Base-by-base conservation (phyloP, 37 sponge, comb jelly and placozoan genomes). In the Beroe forskalii region DNA sequence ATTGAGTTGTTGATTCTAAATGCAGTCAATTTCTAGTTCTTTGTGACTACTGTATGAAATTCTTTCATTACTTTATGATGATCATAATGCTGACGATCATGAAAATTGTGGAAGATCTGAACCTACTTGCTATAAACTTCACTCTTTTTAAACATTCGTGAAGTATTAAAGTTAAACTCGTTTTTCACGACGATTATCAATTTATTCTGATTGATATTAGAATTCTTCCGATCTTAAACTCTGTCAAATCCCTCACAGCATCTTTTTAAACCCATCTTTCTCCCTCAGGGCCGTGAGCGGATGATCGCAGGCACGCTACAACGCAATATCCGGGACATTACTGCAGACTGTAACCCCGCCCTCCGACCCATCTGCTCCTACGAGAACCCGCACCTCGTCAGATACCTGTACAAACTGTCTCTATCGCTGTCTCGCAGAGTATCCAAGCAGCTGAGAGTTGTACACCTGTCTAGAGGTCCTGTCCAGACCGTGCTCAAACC, bases 311-410 rank as follows among this genome's bases (percentile, higher is more conserved):
- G 86, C 8, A 80, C 86, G 1, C 86, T 80, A 1, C 37, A 44
- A 43, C 86, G 44, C 8, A 48, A 80, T 25, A 4, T 44, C 40
- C 40, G 23, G 40, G 86, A 80, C 86, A 38, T 80, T 12, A 80
- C 86, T 1, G 55, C 86, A 0, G 86, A 80, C 8, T 80, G 86
- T 80, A 80, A 80, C 55, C 86, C 86, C 24, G 86, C 86, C 14
- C 86, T 80, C 0, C 86, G 86, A 42, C 86, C 86, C 55, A 80
- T 80, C 0, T 80, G 86, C 48, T 80, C 86, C 55, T 80, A 80
- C 86, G 86, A 80, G 86, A 80, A 80, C 86, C 86, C 86, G 17
- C 86, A 80, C 27, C 55, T 80, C 0, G 86, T 80, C 24, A 4
- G 86, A 9, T 41, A 41, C 44, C 55, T 80, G 48, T 80, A 80